Conservation (phyloP, 2,888 invertebrate genomes). For the Amphipyra berbera region DNA sequence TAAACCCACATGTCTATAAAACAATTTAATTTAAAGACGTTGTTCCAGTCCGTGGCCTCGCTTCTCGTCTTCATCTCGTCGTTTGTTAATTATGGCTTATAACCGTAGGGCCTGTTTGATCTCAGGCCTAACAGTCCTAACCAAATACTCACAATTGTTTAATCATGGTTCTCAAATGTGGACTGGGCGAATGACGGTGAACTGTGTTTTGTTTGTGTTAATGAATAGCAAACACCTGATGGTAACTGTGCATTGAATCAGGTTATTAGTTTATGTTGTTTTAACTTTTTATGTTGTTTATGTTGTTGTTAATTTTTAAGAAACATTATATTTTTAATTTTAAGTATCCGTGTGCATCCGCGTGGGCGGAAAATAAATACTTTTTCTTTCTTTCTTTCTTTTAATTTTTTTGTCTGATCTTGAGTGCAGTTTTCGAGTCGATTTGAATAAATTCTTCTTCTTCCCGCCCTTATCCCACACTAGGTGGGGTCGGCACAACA, state of each 20-base stretch:
- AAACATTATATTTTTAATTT: too few relatives aligned
- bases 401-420: too few relatives aligned
- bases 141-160: conserved; percentile 58
- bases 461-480: too few relatives aligned
- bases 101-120: conserved; percentile 35
- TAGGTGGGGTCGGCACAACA: too few relatives aligned
- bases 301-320: neutral
- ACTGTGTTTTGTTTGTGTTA: conserved; percentile 53
- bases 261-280: conserved; percentile 20
- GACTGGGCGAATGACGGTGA: conserved; percentile 35
- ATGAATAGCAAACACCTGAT: conserved; percentile 41
- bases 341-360: too few relatives aligned
- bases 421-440: too few relatives aligned
- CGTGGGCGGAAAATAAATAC: too few relatives aligned
- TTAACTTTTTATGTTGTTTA: neutral
- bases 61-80: neutral
- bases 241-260: conserved; percentile 17
- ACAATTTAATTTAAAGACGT: conserved; percentile 22
- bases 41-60: conserved; percentile 1
- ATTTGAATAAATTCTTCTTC: too few relatives aligned
- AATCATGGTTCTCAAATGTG: conserved; percentile 50
- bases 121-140: conserved; percentile 46
- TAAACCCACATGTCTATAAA: conserved; percentile 1
- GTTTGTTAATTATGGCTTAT: conserved; percentile 48
- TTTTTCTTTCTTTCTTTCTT: too few relatives aligned